Conservation (phyloP, 2,797 vertebrate species). For the Dromococcyx pavoninus region DNA sequence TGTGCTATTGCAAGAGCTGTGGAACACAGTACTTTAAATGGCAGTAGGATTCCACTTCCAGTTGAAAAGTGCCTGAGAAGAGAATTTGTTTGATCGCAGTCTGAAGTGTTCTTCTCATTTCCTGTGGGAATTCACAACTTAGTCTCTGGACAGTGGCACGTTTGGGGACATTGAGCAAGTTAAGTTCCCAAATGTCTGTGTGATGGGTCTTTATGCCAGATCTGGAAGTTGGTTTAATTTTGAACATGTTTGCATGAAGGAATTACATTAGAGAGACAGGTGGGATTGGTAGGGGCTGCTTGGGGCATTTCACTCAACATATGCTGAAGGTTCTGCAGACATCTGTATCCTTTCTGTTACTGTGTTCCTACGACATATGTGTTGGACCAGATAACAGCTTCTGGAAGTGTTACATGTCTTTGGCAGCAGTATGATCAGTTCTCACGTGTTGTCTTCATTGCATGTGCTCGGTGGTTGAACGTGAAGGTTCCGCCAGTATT, state of each 20-base stretch:
- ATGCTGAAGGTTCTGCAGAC: neutral
- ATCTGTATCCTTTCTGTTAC: neutral
- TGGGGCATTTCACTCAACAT: rapidly evolving
- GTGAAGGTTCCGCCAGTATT: conserved; percentile 92
- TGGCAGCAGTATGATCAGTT: neutral
- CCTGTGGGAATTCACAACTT: neutral
- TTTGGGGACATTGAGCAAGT: neutral
- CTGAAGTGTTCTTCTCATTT: neutral
- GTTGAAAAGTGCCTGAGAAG: neutral
- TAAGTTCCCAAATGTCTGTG: neutral
- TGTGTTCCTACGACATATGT: rapidly evolving
- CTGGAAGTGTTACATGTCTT: rapidly evolving
- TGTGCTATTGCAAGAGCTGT: neutral
- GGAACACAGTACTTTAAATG: neutral
- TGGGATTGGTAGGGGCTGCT: neutral
- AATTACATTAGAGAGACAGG: neutral
- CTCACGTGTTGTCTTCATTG: neutral
- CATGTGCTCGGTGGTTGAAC: neutral
- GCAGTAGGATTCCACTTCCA: neutral
- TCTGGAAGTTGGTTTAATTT: neutral
- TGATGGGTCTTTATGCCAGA: neutral
- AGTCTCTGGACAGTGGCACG: neutral
- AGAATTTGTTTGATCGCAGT: neutral
- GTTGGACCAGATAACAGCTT: neutral
- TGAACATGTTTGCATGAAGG: neutral